Percentiles rank a stretch among this genome's conserved stretches.
Evolutionary conservation across 2,113 vertebrate species (phyloP).

Genomic region (Holacanthus passer): DNA sequence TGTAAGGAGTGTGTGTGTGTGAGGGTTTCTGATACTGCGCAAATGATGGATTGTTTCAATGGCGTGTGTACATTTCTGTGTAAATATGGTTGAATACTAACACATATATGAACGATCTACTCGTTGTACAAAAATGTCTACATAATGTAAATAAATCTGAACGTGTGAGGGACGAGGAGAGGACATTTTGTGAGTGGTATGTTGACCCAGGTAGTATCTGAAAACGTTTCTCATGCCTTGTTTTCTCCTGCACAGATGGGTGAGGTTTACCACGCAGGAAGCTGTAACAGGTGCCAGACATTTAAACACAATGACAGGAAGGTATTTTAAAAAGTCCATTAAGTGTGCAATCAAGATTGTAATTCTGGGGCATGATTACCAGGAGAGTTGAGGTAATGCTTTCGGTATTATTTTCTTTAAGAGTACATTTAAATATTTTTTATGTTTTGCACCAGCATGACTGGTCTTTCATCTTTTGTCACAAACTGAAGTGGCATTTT

Average conservation of each 20-base stretch:
- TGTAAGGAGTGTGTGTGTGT: not conserved
- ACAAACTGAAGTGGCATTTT: not conserved
- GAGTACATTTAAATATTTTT: not conserved
- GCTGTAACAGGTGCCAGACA: constrained; percentile 8
- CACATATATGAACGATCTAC: constrained; percentile 52
- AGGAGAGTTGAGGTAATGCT: constrained; percentile 28
- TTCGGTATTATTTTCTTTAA: not conserved
- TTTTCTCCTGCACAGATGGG: constrained; percentile 33
- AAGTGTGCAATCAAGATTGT: constrained; percentile 3
- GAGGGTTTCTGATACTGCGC: constrained; percentile 4
- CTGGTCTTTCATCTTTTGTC: not conserved
- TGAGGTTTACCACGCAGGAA: constrained; percentile 52
- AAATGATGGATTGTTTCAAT: constrained; percentile 36
- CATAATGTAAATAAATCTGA: constrained; percentile 44
- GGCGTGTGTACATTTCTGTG: constrained; percentile 39
- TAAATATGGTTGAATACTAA: constrained; percentile 61
- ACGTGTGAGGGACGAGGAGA: constrained; percentile 23
- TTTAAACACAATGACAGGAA: constrained; percentile 47
- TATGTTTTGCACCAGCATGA: not conserved
- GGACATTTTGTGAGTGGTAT: constrained; percentile 29
- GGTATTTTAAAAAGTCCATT: constrained; percentile 16
- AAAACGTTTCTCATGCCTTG: not conserved
- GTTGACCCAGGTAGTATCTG: constrained; percentile 14
- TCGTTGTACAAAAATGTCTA: constrained; percentile 56
- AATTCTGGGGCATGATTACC: not conserved